Base-by-base conservation (phyloP, 35 echinoderm and acorn worm species). In the Apostichopus japonicus region DNA sequence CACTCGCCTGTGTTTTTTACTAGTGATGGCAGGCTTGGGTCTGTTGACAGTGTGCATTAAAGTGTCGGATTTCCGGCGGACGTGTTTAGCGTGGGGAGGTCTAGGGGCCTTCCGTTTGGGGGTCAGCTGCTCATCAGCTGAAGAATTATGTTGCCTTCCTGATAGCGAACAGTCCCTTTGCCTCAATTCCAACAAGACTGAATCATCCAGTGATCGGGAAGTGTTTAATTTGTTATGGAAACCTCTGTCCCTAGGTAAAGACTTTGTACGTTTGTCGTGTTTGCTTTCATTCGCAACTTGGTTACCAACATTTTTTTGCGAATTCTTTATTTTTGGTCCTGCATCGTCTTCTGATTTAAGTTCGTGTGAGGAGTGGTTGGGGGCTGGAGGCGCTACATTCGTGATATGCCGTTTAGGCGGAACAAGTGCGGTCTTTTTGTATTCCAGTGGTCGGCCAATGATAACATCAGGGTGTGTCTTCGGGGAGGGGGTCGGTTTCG, bases 21-120 rank as follows among this genome's bases (percentile, higher is more conserved):
- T 10, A 8, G 67, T 7, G 5, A 67, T 24, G 13, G 23, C 25
- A 54, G 65, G 53, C 24, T 44, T 90, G 6, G 86, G 86, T 56
- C 67, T 54, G 72, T 90, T 78, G 72, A 73, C 88, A 56, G 77
- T 24, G 53, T 90, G 88, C 14, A 90, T 55, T n/a, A 77, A 53
- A 13, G 88, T 90, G 33, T 90, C 88, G 13, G 88, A 90, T 78
- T 78, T 73, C 53, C 88, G 4, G 21, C 88, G 23, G 72, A 78
- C 44, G 53, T 90, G 88, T 90, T 52, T 90, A 23, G 88, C 88
- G 51, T 90, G 88, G 6, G 88, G 88, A 15, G 88, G 88, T 8
- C 88, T 63, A 10, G 88, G 88, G 53, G 72, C 90, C 53, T 91
- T 91, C 73, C 90, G 24, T 24, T 91, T 91, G n/a, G 90, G 90